Evolutionary conservation across 1,140 invertebrate genomes (phyloP).

Genomic region (Bombus fervidus): DNA sequence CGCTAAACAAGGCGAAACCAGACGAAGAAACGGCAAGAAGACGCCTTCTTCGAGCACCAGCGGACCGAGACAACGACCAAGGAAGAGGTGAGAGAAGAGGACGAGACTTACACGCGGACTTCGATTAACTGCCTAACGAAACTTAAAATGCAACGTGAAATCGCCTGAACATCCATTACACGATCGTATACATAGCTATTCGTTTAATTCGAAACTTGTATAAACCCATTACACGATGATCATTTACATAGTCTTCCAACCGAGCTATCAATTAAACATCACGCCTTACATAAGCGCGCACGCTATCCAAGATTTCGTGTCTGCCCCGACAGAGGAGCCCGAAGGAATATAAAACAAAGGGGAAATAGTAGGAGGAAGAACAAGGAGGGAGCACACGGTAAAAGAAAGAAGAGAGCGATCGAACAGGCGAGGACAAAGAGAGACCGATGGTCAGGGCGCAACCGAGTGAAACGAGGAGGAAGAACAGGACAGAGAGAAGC

Average conservation of each 20-base stretch:
- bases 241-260: slow-evolving; percentile 1
- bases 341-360: slow-evolving; percentile 13
- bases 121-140: not conserved
- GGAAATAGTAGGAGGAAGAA: not conserved
- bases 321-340: too few relatives aligned
- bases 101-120: not conserved
- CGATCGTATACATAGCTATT: not conserved
- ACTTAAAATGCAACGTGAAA: not conserved
- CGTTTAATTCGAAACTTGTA: not conserved
- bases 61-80: not conserved
- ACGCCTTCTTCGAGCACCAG: not conserved
- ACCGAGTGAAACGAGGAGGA: slow-evolving; percentile 25
- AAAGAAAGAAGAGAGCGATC: not conserved
- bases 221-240: not conserved
- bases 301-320: slow-evolving; percentile 8
- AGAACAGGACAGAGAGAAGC: not conserved
- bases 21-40: not conserved
- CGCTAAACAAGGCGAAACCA: slow-evolving; percentile 10
- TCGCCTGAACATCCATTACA: not conserved
- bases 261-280: slow-evolving; percentile 16
- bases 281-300: slow-evolving; percentile 3
- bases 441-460: too few relatives aligned
- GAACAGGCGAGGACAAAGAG: not conserved
- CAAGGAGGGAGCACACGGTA: not conserved
- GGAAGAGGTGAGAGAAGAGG: not conserved